Percentiles rank a stretch among this genome's conserved stretches.
These are phyloP conservation scores for Trichacis sp. DNA, from an alignment of 2,888 invertebrate species.

Conservation along the genomic window DNA sequence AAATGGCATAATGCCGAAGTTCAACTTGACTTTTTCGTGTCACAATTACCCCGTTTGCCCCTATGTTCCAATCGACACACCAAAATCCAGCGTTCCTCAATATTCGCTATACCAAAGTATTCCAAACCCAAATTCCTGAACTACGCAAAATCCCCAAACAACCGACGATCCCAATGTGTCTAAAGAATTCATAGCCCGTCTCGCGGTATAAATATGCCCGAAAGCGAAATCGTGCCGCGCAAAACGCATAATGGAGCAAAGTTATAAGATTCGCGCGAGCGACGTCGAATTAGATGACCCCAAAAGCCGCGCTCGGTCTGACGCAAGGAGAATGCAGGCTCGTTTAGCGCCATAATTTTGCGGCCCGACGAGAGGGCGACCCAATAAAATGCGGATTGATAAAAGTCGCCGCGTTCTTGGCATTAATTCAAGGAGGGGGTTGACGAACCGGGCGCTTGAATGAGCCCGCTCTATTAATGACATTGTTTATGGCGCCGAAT, in stretches of 20 bases:
- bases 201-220: slow-evolving; percentile 6
- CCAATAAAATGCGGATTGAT: slow-evolving; percentile 25
- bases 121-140: too few species aligned
- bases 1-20: too few species aligned
- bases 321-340: background rate
- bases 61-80: too few species aligned
- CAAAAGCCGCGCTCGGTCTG: background rate
- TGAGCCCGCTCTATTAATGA: slow-evolving; percentile 36
- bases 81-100: too few species aligned
- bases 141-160: too few species aligned
- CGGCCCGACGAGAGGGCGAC: background rate
- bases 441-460: slow-evolving; percentile 30
- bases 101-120: too few species aligned
- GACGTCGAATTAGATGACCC: slow-evolving; percentile 3
- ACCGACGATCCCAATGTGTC: background rate
- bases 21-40: too few species aligned
- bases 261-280: slow-evolving; percentile 6
- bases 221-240: background rate
- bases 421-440: slow-evolving; percentile 30
- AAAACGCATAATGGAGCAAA: slow-evolving; percentile 4
- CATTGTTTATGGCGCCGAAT: slow-evolving; percentile 8
- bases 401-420: slow-evolving; percentile 26
- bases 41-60: too few species aligned
- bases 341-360: slow-evolving; percentile 1
- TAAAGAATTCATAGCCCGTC: background rate